Evolutionary conservation across 2,113 vertebrate genomes (phyloP).

Genomic region (Passer montanus): DNA sequence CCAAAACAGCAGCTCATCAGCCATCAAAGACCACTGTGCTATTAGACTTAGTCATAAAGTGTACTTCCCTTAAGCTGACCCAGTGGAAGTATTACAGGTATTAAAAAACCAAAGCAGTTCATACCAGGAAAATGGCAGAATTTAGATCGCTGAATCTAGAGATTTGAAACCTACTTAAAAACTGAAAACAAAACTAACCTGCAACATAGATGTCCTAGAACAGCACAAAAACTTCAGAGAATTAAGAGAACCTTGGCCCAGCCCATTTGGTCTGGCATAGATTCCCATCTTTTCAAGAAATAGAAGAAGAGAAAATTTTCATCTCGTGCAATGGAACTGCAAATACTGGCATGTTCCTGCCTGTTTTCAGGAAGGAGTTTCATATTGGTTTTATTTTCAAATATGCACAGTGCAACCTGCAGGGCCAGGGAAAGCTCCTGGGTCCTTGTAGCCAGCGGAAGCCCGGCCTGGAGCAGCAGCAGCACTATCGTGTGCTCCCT

Average conservation of each 20-base stretch:
- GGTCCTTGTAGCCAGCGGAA: background rate
- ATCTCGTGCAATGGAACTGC: background rate
- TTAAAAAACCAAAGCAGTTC: background rate
- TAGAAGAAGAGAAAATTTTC: background rate
- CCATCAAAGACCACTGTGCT: background rate
- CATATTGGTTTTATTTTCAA: background rate
- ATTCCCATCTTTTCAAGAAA: background rate
- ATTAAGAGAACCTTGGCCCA: background rate
- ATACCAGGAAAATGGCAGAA: background rate
- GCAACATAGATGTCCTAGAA: background rate
- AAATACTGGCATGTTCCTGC: background rate
- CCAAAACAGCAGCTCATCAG: background rate
- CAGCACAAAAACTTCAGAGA: background rate
- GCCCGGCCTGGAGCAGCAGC: slow-evolving; percentile 69
- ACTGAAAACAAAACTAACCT: background rate
- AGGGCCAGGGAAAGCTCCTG: background rate
- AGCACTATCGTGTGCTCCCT: slow-evolving; percentile 60
- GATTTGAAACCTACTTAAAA: background rate
- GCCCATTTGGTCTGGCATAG: background rate
- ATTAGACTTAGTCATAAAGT: background rate
- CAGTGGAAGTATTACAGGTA: background rate
- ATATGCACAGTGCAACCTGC: background rate
- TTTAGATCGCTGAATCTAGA: background rate
- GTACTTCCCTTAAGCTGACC: background rate
- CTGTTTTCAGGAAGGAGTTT: background rate